A percentile compares a stretch with the other conserved stretches of the same genome.
Evolutionary conservation across 2,888 invertebrate genomes (phyloP).

Genomic region (Mycalesis mineus): DNA sequence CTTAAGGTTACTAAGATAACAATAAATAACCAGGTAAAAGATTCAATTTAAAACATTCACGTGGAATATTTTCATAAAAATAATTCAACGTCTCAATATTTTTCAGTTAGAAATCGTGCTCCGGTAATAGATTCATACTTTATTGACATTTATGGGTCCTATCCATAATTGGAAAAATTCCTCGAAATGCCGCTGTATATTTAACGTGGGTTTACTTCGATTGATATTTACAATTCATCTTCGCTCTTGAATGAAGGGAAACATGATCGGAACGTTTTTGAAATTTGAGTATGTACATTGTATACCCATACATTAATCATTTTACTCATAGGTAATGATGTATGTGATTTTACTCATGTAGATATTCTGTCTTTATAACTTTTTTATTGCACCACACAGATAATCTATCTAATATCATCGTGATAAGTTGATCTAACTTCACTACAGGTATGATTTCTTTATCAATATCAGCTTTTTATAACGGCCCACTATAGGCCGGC

Average conservation of each 20-base stretch:
- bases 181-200: slow-evolving; percentile 2
- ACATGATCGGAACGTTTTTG: background rate
- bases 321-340: too few species aligned
- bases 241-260: background rate
- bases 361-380: too few species aligned
- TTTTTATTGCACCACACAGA: too few species aligned
- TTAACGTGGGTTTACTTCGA: background rate
- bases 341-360: too few species aligned
- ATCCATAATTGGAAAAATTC: slow-evolving; percentile 3
- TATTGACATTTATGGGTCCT: slow-evolving; percentile 9
- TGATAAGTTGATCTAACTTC: too few species aligned
- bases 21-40: background rate
- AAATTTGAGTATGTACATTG: background rate
- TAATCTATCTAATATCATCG: too few species aligned
- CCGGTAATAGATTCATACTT: slow-evolving; percentile 10
- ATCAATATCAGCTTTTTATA: too few species aligned
- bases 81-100: slow-evolving; percentile 7
- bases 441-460: too few species aligned
- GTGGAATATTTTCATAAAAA: background rate
- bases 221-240: slow-evolving; percentile 8
- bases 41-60: background rate
- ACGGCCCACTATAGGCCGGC: too few species aligned
- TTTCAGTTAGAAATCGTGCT: slow-evolving; percentile 2
- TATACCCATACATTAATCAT: too few species aligned
- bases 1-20: background rate